Base-by-base conservation (phyloP, 1,140 invertebrate genomes). In the Scaptomyza pallida region DNA sequence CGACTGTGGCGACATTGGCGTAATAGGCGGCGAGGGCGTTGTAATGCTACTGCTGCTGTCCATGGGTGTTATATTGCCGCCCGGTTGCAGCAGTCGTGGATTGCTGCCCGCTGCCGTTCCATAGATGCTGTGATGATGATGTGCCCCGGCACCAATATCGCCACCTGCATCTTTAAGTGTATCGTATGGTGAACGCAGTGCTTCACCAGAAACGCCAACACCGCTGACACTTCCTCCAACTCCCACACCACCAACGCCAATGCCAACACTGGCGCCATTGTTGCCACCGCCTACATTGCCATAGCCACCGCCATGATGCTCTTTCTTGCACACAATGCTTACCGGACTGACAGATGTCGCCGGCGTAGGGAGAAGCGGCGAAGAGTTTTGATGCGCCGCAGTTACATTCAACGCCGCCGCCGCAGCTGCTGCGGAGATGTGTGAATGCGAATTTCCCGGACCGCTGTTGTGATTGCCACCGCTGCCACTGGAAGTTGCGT, bases 31-130 rank as follows among this genome's bases (percentile, higher is more conserved):
- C 13, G 94, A 94, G 0, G 94, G 94, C 0, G 94, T 94, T 1
- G 94, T 94, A 1, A 94, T 94, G 52, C 93, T 94, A 5, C 93
- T 94, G 70, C 94, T 94, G 26, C 94, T 94, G 10, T 94, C 94
- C 65, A 94, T 81, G 0, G 94, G 93, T 35, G 94, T 94, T 26
- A 94, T 83, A 63, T 94, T 94, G 10, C 94, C 94, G 43, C 91
- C 90, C 2, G 90, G 85, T 63, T 91, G 91, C 10, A 91, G 52
- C 43, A 91, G 64, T 0, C 90, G 79, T n/a, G 91, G 82, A 89
- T 91, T 91, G 44, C 88, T 85, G n/a, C 70, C 78, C 16, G 89
- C 89, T n/a, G 79, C 85, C 3, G 75, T 75, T 0, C 89, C 90
- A 44, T 91, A 91, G 57, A 91, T 89, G 67, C 88, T 91, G n/a